Evolutionary conservation across 2,113 vertebrate genomes (phyloP).

Genomic region (Rynchops niger): DNA sequence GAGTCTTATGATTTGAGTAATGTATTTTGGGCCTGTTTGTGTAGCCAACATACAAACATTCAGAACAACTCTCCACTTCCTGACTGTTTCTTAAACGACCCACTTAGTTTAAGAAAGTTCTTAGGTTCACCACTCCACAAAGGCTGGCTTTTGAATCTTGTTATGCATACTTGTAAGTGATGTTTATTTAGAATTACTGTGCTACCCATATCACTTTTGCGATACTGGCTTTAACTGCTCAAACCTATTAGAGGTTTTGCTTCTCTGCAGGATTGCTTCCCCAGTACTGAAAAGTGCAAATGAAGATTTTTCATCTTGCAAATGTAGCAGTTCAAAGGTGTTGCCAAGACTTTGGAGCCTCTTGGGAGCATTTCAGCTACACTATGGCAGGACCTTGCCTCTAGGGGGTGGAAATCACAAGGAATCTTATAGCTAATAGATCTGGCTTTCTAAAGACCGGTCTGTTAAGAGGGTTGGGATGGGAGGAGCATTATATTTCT

Average conservation of each 20-base stretch:
- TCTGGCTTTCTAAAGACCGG: not conserved
- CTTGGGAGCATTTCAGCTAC: rapidly evolving
- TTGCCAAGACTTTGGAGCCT: not conserved
- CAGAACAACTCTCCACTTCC: not conserved
- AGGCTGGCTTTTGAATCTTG: not conserved
- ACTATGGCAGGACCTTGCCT: not conserved
- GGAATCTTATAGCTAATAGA: not conserved
- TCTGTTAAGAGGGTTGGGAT: not conserved
- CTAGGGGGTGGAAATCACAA: not conserved
- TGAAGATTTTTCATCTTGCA: rapidly evolving
- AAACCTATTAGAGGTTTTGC: not conserved
- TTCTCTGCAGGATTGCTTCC: not conserved
- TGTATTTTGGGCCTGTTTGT: not conserved
- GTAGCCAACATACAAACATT: not conserved
- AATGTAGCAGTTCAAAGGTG: not conserved
- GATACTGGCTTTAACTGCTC: rapidly evolving
- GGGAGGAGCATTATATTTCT: not conserved
- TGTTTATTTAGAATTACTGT: not conserved
- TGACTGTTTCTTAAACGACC: rapidly evolving
- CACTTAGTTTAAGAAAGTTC: not conserved
- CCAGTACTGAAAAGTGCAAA: not conserved
- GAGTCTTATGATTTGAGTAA: not conserved
- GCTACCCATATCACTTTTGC: not conserved
- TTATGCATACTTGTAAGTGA: rapidly evolving
- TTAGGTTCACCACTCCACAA: not conserved